Percentiles rank a stretch among this genome's conserved stretches.
phyloP scores from a whole-genome alignment of 2,888 invertebrate genomes.

The Clunio marinus region DNA sequence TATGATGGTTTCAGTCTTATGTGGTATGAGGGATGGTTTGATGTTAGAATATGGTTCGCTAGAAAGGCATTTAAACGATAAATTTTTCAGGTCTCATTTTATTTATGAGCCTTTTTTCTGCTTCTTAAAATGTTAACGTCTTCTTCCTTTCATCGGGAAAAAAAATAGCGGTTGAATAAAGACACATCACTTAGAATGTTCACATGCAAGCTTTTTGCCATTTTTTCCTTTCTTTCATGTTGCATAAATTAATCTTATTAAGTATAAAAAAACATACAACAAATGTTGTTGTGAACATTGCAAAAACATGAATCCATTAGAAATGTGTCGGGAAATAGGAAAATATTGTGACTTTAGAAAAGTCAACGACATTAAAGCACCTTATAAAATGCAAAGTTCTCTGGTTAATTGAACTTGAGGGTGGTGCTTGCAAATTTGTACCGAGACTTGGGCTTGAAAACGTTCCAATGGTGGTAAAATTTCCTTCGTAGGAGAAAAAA shows the following conservation, averaged over 20 bases:
- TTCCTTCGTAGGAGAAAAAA: neutral
- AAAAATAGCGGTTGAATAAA: neutral
- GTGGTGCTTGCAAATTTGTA: neutral
- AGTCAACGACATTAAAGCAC: neutral
- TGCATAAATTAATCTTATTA: constrained; percentile 39
- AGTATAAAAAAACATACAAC: constrained; percentile 5
- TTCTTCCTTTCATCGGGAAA: neutral
- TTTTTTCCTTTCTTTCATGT: constrained; percentile 24
- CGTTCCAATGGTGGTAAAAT: neutral
- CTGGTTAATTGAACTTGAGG: neutral
- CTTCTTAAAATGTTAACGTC: constrained; percentile 10
- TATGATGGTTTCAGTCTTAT: too few relatives aligned
- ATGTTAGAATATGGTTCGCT: constrained; percentile 7
- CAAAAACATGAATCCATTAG: constrained; percentile 20
- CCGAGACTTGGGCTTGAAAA: neutral
- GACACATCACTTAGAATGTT: constrained; percentile 36
- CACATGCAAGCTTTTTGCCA: constrained; percentile 38
- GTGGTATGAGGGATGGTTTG: too few relatives aligned
- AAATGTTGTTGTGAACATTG: too few relatives aligned
- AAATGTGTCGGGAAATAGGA: neutral
- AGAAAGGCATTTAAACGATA: constrained; percentile 9
- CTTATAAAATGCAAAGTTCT: neutral
- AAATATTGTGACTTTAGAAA: neutral
- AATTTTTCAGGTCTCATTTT: constrained; percentile 11
- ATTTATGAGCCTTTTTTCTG: constrained; percentile 16